Conservation (phyloP, 2,888 invertebrate species). For the Macroteleia sp. region DNA sequence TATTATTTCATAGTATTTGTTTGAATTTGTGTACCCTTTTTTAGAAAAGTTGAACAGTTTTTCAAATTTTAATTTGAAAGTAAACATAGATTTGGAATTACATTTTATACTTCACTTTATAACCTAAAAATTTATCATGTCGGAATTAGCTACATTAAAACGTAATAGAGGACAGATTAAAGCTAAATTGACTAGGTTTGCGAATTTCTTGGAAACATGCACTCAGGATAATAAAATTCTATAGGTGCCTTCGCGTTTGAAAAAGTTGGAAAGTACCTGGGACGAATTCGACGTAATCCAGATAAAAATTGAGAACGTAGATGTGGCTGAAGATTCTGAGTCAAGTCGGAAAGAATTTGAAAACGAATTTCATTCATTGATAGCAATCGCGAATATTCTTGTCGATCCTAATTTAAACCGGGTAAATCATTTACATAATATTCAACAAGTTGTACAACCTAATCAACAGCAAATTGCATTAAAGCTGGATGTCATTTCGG, state of each 20-base stretch:
- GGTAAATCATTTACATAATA: not conserved
- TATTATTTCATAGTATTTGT: no score
- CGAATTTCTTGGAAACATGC: not conserved
- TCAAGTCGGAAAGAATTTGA: not conserved
- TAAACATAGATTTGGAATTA: no score
- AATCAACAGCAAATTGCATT: not conserved
- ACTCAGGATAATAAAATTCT: not conserved
- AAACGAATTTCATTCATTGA: not conserved
- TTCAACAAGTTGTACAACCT: not conserved
- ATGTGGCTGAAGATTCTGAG: not conserved
- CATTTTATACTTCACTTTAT: not conserved
- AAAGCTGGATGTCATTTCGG: not conserved
- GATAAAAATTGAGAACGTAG: no score
- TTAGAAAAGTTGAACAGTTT: no score
- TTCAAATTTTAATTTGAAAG: no score
- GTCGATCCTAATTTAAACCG: not conserved
- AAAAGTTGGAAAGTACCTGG: no score
- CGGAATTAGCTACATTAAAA: not conserved
- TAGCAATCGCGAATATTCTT: not conserved
- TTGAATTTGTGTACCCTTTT: no score
- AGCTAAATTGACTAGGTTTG: not conserved
- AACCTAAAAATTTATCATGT: not conserved
- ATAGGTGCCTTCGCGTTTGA: not conserved
- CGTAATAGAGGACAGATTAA: not conserved
- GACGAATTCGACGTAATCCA: no score